A percentile compares a stretch with the other conserved stretches of the same genome.
These are phyloP conservation scores for Rhabdomys pumilio DNA, from an alignment of 2,797 vertebrate species.

Conservation along the genomic window DNA sequence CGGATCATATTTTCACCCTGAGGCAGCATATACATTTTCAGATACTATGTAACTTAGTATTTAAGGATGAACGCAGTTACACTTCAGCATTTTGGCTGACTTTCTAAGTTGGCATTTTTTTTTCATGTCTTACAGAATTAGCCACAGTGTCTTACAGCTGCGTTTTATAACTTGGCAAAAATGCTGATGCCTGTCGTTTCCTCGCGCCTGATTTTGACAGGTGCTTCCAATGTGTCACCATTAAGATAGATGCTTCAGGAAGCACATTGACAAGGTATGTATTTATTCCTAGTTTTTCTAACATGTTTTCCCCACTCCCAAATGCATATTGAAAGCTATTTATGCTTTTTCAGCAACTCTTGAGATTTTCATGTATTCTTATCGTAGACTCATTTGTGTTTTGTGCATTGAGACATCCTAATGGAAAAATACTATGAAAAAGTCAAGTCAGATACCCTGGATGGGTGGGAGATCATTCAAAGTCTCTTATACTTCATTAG, in stretches of 20 bases:
- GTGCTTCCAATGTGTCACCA: slow-evolving; percentile 4
- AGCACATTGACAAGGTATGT: slow-evolving; percentile 36
- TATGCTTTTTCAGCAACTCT: slow-evolving; percentile 26
- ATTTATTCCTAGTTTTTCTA: slow-evolving; percentile 59
- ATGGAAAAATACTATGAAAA: slow-evolving; percentile 6
- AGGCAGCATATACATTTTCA: background rate
- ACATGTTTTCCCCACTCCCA: background rate
- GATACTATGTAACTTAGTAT: background rate
- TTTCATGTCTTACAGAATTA: slow-evolving; percentile 19
- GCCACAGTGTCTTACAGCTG: background rate
- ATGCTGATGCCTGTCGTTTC: background rate
- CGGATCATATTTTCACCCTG: background rate
- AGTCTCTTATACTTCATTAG: slow-evolving; percentile 37
- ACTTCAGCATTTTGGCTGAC: background rate
- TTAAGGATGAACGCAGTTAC: background rate
- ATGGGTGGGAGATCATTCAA: background rate
- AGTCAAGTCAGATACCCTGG: slow-evolving; percentile 5
- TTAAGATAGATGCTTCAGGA: slow-evolving; percentile 38
- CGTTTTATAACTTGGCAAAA: slow-evolving; percentile 11
- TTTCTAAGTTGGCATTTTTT: background rate
- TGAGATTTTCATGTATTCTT: slow-evolving; percentile 47
- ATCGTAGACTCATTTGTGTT: slow-evolving; percentile 33
- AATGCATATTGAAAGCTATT: background rate
- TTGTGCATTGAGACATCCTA: slow-evolving; percentile 52
- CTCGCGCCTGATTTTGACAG: slow-evolving; percentile 40